Percentiles rank a stretch among this genome's conserved stretches.
Conservation (phyloP, 2,888 invertebrate species). For the Melanotus villosus region DNA sequence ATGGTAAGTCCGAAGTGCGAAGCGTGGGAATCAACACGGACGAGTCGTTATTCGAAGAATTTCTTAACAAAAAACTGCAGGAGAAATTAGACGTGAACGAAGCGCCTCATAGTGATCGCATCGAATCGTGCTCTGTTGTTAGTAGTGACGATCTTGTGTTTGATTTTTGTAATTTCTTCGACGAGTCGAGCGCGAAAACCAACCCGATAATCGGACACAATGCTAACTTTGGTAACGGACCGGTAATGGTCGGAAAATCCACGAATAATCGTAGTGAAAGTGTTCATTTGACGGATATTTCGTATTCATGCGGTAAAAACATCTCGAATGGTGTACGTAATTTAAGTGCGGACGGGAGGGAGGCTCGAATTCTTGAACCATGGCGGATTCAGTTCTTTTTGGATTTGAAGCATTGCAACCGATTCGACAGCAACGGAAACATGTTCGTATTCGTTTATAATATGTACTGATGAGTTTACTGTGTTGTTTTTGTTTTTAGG, state of each 20-base stretch:
- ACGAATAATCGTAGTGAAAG: neutral
- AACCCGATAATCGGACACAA: neutral
- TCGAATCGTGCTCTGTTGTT: too few species aligned
- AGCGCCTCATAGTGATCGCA: too few species aligned
- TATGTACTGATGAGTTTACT: neutral
- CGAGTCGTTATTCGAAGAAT: neutral
- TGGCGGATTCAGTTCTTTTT: constrained; percentile 54
- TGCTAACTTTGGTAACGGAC: constrained; percentile 1
- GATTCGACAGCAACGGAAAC: constrained; percentile 57
- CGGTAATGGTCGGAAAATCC: neutral
- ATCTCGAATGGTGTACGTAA: neutral
- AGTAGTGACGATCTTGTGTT: too few species aligned
- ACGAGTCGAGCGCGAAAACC: neutral
- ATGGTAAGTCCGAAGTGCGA: neutral
- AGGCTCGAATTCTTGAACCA: neutral
- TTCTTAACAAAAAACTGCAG: neutral
- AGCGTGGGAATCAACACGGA: constrained; percentile 2
- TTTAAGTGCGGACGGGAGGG: neutral
- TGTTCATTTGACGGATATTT: neutral
- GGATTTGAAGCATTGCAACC: constrained; percentile 57
- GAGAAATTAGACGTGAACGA: too few species aligned
- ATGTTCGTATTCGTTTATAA: constrained; percentile 48
- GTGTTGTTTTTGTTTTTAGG: constrained; percentile 29
- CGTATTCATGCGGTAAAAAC: neutral
- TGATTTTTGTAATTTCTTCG: neutral